Conservation (phyloP, 92 coral and sea anemone species). For the Umimayanthus kanabou region DNA sequence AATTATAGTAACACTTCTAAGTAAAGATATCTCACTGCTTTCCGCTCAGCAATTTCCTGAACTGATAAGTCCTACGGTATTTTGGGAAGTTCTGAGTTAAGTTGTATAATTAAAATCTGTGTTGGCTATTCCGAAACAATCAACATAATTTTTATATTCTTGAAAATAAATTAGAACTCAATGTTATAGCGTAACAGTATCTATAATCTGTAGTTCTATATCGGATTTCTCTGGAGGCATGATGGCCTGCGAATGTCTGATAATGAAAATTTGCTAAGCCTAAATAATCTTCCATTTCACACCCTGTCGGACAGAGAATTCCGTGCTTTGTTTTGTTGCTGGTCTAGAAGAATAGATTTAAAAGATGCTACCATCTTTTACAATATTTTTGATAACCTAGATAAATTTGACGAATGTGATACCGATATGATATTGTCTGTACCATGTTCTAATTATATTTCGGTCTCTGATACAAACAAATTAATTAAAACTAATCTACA, state of each 20-base stretch:
- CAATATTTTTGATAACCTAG: not conserved
- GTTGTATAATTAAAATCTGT: no score
- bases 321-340: slow-evolving; percentile 9
- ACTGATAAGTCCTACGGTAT: not conserved
- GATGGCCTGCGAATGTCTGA: slow-evolving; percentile 13
- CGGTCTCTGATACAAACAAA: not conserved
- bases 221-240: not conserved
- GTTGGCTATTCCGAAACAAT: no score
- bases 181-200: not conserved
- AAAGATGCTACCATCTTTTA: not conserved
- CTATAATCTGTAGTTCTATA: not conserved
- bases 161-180: no score
- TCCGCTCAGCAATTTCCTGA: not conserved
- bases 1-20: not conserved
- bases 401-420: not conserved
- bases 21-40: not conserved
- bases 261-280: slow-evolving; percentile 2
- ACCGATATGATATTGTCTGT: not conserved
- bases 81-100: not conserved
- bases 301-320: slow-evolving; percentile 10
- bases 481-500: not conserved
- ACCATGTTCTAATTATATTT: not conserved
- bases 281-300: slow-evolving; percentile 17
- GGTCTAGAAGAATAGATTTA: slow-evolving; percentile 16
- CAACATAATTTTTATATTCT: no score